These are phyloP conservation scores for Platygyra sinensis DNA, from an alignment of 64 coral and sea anemone genomes.

Conservation along the genomic window DNA sequence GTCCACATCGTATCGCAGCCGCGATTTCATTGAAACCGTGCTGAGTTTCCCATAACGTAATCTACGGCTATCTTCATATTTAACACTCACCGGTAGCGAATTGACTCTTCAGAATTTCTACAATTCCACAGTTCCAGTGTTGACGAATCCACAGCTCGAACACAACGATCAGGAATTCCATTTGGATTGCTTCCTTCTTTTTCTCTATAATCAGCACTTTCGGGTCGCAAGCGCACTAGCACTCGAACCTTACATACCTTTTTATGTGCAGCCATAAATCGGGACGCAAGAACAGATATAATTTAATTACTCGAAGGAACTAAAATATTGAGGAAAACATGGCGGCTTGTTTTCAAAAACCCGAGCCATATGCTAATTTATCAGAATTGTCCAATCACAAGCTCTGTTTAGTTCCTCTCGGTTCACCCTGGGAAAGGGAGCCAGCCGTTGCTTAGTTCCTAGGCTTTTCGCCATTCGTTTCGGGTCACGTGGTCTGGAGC, in stretches of 20 bases:
- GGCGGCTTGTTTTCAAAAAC: background rate
- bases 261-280: slow-evolving; percentile 9
- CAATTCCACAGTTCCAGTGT: slow-evolving; percentile 74
- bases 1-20: no score
- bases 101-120: slow-evolving; percentile 57
- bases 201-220: slow-evolving; percentile 2
- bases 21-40: no score
- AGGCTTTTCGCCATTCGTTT: no score
- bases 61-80: background rate
- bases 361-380: background rate
- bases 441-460: no score
- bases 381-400: background rate
- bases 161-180: slow-evolving; percentile 49
- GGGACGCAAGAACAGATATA: background rate
- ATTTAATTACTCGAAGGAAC: background rate
- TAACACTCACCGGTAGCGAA: slow-evolving; percentile 55
- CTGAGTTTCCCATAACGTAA: background rate
- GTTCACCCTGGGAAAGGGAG: no score
- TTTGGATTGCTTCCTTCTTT: background rate
- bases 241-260: slow-evolving; percentile 60
- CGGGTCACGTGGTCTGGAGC: no score
- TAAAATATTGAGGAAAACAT: background rate
- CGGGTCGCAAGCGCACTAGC: slow-evolving; percentile 52
- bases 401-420: background rate
- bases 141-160: slow-evolving; percentile 41